Conservation (phyloP, 2,797 vertebrate species). For the Sebastolobus altivelis region DNA sequence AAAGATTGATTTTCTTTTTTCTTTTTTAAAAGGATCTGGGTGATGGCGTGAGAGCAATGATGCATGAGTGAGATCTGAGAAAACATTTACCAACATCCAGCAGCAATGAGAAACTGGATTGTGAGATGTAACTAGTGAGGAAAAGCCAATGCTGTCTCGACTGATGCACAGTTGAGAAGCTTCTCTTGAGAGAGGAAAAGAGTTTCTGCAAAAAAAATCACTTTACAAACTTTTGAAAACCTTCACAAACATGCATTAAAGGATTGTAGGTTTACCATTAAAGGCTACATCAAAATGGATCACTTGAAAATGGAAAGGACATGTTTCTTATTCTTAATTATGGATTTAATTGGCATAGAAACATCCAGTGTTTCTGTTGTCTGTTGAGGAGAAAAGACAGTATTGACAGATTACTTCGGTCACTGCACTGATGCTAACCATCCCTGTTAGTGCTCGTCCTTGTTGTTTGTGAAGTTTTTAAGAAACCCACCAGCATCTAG, state of each 20-base stretch:
- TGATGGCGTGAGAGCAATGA: slow-evolving; percentile 87
- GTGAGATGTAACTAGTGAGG: slow-evolving; percentile 62
- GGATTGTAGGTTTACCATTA: slow-evolving; percentile 5
- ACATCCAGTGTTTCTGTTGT: slow-evolving; percentile 14
- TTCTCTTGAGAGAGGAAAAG: slow-evolving; percentile 35
- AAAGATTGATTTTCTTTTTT: slow-evolving; percentile 82
- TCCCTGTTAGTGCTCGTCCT: slow-evolving; percentile 30
- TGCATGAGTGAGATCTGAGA: slow-evolving; percentile 75
- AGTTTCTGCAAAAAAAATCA: slow-evolving; percentile 23
- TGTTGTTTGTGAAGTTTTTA: slow-evolving; percentile 47
- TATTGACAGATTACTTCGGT: slow-evolving; percentile 8
- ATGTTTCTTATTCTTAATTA: slow-evolving; percentile 25
- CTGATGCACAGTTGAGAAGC: slow-evolving; percentile 42
- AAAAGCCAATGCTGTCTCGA: slow-evolving; percentile 48
- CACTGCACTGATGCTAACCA: slow-evolving; percentile 14
- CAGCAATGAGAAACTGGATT: slow-evolving; percentile 56
- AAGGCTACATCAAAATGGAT: slow-evolving; percentile 14
- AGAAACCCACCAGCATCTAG: slow-evolving; percentile 36
- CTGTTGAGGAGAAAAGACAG: slow-evolving; percentile 4
- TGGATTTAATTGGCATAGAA: slow-evolving; percentile 31
- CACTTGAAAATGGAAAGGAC: slow-evolving; percentile 21
- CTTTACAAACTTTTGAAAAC: slow-evolving; percentile 49
- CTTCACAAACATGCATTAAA: background rate
- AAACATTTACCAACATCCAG: slow-evolving; percentile 78
- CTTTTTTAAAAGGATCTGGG: slow-evolving; percentile 74